These are phyloP conservation scores for Meles meles DNA, from an alignment of 2,113 vertebrate species.

Conservation along the genomic window DNA sequence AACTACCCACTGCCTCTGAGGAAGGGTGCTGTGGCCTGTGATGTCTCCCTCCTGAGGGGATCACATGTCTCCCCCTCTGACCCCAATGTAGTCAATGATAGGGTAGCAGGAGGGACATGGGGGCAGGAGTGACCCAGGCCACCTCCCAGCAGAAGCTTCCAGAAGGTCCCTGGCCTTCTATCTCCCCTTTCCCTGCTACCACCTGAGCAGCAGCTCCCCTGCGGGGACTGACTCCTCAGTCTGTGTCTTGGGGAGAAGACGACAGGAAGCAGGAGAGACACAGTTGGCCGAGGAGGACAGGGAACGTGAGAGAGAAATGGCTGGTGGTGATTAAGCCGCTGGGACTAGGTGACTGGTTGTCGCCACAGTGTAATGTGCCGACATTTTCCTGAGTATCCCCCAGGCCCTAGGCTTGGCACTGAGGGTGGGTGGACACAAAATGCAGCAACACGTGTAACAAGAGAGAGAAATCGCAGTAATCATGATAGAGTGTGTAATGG, in stretches of 20 bases:
- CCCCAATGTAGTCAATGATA: not conserved
- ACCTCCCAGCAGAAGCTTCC: not conserved
- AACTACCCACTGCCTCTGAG: not conserved
- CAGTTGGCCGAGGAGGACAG: not conserved
- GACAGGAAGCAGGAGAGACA: not conserved
- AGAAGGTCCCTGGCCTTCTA: not conserved
- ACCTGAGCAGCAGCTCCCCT: not conserved
- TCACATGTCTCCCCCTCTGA: not conserved
- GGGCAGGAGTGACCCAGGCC: not conserved
- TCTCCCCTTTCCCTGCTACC: not conserved
- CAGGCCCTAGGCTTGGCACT: not conserved
- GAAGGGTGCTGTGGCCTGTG: rapidly evolving
- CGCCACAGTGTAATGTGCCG: too few relatives aligned
- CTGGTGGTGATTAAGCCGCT: rapidly evolving
- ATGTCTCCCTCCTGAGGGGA: not conserved
- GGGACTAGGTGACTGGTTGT: not conserved
- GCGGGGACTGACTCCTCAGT: rapidly evolving
- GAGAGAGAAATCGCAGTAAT: not conserved
- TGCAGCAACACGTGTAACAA: not conserved
- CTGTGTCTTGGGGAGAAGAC: not conserved
- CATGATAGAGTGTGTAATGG: rapidly evolving
- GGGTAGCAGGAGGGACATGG: rapidly evolving
- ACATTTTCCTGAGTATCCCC: not conserved
- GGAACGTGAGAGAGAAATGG: rapidly evolving
- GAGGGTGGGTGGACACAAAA: not conserved